Evolutionary conservation across 2,113 vertebrate genomes (phyloP), one percentile per base, ranked within the genome.

Genomic region (Campylomormyrus tamandua): DNA sequence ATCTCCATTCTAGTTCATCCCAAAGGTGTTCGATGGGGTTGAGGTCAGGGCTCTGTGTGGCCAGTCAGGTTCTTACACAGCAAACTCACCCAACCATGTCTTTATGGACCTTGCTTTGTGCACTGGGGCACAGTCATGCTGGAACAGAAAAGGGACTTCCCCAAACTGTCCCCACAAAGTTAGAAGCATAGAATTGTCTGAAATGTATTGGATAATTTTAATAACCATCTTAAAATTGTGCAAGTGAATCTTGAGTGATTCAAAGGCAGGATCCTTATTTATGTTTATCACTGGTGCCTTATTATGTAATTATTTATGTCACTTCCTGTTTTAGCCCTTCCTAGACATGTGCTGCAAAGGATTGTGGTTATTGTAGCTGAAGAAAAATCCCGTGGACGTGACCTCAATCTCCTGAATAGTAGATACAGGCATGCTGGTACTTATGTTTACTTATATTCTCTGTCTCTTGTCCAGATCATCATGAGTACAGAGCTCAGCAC

Each of bases 401-500:
- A 66, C 62, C 62, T 10, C 10, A 3, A 11, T 3, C n/a, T 27
- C n/a, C 62, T 27, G 3, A 11, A 4, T 66, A 1, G n/a, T 1
- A 11, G 62, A 31, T 27, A 27, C n/a, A 11, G 7, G n/a, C 21
- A 2, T 58, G 21, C 21, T 58, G 24, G 21, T 58, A 24, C 21
- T 66, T 11, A 0, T 27, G n/a, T 31, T 1, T 27, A 1, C 0
- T 27, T 27, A 66, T 66, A 24, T 45, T 46, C 8, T 19, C 35
- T 39, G 1, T 88, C 17, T 74, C 66, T 90, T 88, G n/a, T 87
- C 46, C 90, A 95, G 94, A 95, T 93, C 92, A 98, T 95, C 39
- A 99, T 99, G 98, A 97, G 98, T 83, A 94, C 94, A 91, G 94
- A 97, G 90, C 91, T 99, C 74, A 97, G 97, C 80, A 94, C 96